Evolutionary conservation across 2,888 invertebrate species (phyloP).

Genomic region (Agrotis exclamationis): DNA sequence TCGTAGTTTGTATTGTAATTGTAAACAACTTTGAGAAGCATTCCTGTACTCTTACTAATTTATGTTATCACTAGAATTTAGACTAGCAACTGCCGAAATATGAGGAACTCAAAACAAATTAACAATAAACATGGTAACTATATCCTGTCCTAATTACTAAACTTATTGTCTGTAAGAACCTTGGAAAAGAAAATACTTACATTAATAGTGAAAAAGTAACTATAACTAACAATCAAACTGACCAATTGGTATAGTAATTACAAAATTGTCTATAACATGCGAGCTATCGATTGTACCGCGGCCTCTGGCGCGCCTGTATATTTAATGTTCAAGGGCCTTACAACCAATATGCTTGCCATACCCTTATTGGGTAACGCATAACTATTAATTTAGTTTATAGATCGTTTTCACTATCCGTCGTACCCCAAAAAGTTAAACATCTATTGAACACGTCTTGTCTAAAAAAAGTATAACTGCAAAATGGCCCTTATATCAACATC

Average conservation of each 20-base stretch:
- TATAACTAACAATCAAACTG: neutral
- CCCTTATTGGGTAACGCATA: neutral
- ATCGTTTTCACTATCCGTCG: neutral
- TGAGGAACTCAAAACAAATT: too few species aligned
- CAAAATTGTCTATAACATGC: neutral
- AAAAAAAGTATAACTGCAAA: too few species aligned
- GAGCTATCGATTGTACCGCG: constrained; percentile 22
- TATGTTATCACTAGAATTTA: too few species aligned
- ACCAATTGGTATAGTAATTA: neutral
- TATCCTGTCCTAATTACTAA: too few species aligned
- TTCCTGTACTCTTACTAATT: too few species aligned
- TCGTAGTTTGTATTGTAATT: neutral
- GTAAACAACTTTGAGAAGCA: neutral
- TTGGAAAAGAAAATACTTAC: neutral
- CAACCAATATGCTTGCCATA: constrained; percentile 1
- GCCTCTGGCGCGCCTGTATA: neutral
- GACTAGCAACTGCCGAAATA: too few species aligned
- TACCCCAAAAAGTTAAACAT: too few species aligned
- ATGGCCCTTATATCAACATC: too few species aligned
- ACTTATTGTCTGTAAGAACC: neutral
- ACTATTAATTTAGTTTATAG: too few species aligned
- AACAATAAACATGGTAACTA: too few species aligned
- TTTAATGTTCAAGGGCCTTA: constrained; percentile 8
- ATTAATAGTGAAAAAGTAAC: neutral
- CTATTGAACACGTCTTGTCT: too few species aligned